Percentiles rank a stretch among this genome's conserved stretches.
Conservation (phyloP, 2,113 vertebrate species). For the Alces alces region DNA sequence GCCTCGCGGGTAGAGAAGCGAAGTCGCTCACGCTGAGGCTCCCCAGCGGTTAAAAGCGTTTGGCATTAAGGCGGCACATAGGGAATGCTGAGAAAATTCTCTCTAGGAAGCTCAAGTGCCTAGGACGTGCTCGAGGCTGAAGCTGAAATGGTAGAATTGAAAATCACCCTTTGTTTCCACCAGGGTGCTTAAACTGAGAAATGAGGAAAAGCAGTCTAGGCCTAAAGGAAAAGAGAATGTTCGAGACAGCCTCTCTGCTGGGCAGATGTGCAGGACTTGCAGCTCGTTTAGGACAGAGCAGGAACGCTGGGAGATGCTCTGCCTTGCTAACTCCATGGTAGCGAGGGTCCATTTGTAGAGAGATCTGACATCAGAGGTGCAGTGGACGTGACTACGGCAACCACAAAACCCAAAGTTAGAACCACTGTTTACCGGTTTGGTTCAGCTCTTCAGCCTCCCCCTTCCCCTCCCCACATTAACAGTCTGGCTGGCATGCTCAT, state of each 20-base stretch:
- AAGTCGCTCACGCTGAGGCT: background rate
- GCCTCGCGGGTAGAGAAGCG: background rate
- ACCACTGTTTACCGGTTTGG: background rate
- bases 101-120: background rate
- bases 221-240: background rate
- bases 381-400: background rate
- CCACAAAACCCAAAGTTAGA: background rate
- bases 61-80: background rate
- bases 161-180: background rate
- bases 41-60: background rate
- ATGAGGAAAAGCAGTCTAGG: background rate
- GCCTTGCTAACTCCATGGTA: background rate
- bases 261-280: background rate
- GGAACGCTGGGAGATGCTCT: background rate
- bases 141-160: background rate
- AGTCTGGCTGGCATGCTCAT: background rate
- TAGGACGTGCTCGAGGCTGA: background rate
- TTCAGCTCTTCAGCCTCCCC: background rate
- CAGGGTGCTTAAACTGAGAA: background rate
- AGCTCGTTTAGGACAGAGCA: background rate
- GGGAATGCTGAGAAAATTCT: background rate
- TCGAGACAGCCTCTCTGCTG: background rate
- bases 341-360: background rate
- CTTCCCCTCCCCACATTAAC: background rate
- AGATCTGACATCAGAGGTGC: background rate